phyloP scores from a whole-genome alignment of 2,113 vertebrate species.

The Rostratula benghalensis region DNA sequence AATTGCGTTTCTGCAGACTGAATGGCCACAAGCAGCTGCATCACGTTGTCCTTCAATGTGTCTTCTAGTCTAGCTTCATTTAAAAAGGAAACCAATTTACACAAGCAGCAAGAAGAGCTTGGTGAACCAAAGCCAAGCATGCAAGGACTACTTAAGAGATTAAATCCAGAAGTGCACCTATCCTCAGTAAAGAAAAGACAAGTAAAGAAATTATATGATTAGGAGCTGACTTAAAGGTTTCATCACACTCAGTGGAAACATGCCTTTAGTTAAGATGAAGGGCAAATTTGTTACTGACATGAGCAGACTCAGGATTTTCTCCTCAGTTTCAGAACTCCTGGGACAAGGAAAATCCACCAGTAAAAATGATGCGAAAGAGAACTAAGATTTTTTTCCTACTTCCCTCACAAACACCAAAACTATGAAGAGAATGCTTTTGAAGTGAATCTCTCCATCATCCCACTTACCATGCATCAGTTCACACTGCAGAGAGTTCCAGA shows the following conservation, averaged over 20 bases:
- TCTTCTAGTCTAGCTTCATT: not conserved
- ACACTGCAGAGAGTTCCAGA: not conserved
- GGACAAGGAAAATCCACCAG: not conserved
- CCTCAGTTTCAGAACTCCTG: not conserved
- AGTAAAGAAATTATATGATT: not conserved
- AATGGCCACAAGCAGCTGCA: not conserved
- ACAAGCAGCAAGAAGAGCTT: not conserved
- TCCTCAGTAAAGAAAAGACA: not conserved
- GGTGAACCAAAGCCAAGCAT: not conserved
- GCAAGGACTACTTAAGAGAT: not conserved
- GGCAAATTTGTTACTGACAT: not conserved
- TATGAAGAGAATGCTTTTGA: not conserved
- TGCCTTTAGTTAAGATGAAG: not conserved
- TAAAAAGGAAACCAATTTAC: not conserved
- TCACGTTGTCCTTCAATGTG: not conserved
- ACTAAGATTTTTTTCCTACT: not conserved
- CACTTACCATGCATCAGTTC: not conserved
- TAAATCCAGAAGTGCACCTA: not conserved
- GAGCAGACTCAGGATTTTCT: not conserved
- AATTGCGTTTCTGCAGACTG: not conserved
- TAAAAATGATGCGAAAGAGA: rapidly evolving
- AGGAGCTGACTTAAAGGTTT: not conserved
- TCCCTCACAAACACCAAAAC: not conserved
- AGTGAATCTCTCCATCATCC: not conserved
- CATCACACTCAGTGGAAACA: not conserved